Evolutionary conservation across 2,797 vertebrate genomes (phyloP).

Genomic region (Liparis tanakae): DNA sequence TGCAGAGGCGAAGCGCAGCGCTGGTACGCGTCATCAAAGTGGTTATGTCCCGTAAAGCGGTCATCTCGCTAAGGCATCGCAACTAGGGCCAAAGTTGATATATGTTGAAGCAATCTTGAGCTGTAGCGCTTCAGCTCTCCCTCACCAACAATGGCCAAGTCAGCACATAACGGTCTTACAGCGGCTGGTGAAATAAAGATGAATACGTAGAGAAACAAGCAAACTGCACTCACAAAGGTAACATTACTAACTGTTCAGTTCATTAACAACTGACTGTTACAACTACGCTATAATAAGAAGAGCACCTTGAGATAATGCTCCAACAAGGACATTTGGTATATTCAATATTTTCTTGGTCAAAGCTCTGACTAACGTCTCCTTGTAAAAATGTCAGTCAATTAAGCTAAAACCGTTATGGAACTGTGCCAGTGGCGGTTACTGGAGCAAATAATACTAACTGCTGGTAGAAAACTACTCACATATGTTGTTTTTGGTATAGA

Average conservation of each 20-base stretch:
- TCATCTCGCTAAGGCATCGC: neutral
- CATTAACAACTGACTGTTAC: neutral
- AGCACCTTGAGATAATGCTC: neutral
- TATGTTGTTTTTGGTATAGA: neutral
- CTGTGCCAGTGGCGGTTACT: neutral
- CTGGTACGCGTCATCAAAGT: neutral
- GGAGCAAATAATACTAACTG: neutral
- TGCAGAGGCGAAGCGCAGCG: neutral
- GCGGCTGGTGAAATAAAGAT: no score
- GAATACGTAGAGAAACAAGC: no score
- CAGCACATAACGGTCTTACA: no score
- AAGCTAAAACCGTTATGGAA: neutral
- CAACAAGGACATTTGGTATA: neutral
- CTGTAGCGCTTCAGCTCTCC: no score
- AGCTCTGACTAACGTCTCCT: neutral
- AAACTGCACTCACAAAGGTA: neutral
- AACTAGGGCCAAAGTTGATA: neutral
- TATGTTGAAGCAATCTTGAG: no score
- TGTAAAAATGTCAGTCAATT: conserved; percentile 3
- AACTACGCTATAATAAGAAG: neutral
- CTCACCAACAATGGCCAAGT: no score
- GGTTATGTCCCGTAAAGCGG: neutral
- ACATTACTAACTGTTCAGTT: neutral
- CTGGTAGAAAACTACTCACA: neutral
- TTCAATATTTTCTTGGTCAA: neutral